Conservation (phyloP, 1,140 invertebrate species). For the Manduca sexta region DNA sequence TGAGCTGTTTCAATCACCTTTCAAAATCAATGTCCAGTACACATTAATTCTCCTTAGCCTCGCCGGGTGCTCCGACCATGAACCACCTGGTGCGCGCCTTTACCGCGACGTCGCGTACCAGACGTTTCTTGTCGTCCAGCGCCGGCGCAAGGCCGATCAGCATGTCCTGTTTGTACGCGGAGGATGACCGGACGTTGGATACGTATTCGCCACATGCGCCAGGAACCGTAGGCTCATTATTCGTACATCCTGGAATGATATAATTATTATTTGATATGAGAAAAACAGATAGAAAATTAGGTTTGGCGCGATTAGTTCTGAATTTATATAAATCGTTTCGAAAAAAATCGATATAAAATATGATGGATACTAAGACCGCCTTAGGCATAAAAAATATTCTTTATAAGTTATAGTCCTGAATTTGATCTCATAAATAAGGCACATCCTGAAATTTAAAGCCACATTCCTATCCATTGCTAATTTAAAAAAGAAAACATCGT, state of each 20-base stretch:
- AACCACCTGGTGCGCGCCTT: slow-evolving; percentile 84
- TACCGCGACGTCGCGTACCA: slow-evolving; percentile 84
- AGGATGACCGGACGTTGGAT: slow-evolving; percentile 75
- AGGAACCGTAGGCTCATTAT: slow-evolving; percentile 80
- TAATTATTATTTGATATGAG: not conserved
- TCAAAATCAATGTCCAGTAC: too few species aligned
- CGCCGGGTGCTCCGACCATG: slow-evolving; percentile 76
- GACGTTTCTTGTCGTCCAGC: slow-evolving; percentile 88
- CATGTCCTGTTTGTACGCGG: slow-evolving; percentile 76
- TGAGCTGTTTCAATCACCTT: too few species aligned
- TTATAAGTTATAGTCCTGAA: too few species aligned
- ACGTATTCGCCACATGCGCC: slow-evolving; percentile 74
- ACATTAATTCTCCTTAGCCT: slow-evolving; percentile 49
- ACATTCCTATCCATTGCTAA: too few species aligned
- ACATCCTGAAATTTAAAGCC: too few species aligned
- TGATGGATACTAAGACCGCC: too few species aligned
- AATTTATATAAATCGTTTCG: too few species aligned
- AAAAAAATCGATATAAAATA: too few species aligned
- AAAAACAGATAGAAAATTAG: not conserved
- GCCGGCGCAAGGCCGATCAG: slow-evolving; percentile 75
- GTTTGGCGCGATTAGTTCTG: too few species aligned
- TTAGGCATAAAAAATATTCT: too few species aligned
- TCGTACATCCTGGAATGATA: slow-evolving; percentile 75
- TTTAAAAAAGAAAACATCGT: too few species aligned
- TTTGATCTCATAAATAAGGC: too few species aligned